Evolutionary conservation across 1,140 invertebrate genomes (phyloP).

Genomic region (Heterodera carotae): DNA sequence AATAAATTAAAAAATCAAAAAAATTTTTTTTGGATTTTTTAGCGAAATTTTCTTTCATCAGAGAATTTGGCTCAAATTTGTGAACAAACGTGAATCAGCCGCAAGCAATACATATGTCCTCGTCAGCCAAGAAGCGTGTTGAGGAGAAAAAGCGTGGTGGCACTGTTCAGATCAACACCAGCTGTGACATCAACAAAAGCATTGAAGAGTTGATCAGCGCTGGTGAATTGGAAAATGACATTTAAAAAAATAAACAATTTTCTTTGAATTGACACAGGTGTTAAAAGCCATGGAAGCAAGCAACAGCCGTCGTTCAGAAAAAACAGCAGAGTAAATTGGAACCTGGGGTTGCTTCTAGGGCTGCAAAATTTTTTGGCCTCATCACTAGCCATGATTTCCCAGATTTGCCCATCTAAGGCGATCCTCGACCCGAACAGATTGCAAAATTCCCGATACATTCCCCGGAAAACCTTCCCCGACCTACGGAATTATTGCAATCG

Average conservation of each 20-base stretch:
- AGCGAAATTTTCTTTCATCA: conserved; percentile 6
- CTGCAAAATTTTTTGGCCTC: too few relatives aligned
- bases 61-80: conserved; percentile 5
- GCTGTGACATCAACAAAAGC: conserved; percentile 15
- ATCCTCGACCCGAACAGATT: too few relatives aligned
- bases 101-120: conserved; percentile 7
- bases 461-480: too few relatives aligned
- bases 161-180: conserved; percentile 30
- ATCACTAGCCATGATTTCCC: too few relatives aligned
- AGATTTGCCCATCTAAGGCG: too few relatives aligned
- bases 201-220: conserved; percentile 28
- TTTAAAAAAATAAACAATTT: not conserved
- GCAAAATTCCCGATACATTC: too few relatives aligned
- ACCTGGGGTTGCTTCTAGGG: too few relatives aligned
- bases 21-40: not conserved
- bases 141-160: conserved; percentile 19
- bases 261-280: not conserved
- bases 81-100: not conserved
- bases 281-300: conserved; percentile 20
- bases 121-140: conserved; percentile 27
- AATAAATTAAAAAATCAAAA: not conserved
- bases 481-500: too few relatives aligned
- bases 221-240: not conserved
- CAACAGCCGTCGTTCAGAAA: conserved; percentile 5
- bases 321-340: not conserved